A percentile compares a stretch with the other conserved stretches of the same genome.
Conservation (phyloP, 2,797 vertebrate genomes). For the Rhinatrema bivittatum region DNA sequence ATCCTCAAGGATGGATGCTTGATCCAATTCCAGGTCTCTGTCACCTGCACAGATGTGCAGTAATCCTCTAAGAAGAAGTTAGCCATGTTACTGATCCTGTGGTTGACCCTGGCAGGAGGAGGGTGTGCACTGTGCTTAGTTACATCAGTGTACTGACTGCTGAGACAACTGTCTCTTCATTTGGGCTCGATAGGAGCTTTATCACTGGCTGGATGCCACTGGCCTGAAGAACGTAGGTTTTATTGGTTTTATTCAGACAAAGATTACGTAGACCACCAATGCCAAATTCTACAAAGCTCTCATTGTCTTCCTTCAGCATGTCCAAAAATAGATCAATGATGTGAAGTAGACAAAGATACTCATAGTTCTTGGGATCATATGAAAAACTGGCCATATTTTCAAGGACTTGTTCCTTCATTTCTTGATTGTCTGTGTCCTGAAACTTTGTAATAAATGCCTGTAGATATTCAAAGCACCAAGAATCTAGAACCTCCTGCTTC, state of each 20-base stretch:
- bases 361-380: slow-evolving; percentile 72
- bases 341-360: slow-evolving; percentile 73
- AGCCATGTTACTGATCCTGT: too few species aligned
- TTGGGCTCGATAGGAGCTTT: slow-evolving; percentile 74
- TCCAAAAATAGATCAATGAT: slow-evolving; percentile 88
- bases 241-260: too few species aligned
- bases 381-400: slow-evolving; percentile 96
- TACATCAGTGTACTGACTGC: slow-evolving; percentile 83
- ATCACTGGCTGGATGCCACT: too few species aligned
- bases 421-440: slow-evolving; percentile 80
- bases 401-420: slow-evolving; percentile 87
- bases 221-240: too few species aligned
- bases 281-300: too few species aligned
- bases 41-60: slow-evolving; percentile 70
- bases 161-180: slow-evolving; percentile 87
- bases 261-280: too few species aligned
- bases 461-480: slow-evolving; percentile 79
- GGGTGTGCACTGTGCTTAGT: slow-evolving; percentile 55
- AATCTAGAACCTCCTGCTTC: slow-evolving; percentile 41
- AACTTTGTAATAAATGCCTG: slow-evolving; percentile 90
- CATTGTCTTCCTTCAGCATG: slow-evolving; percentile 77
- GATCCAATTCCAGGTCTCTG: slow-evolving; percentile 56
- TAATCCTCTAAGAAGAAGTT: slow-evolving; percentile 82
- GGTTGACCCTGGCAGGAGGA: slow-evolving; percentile 58
- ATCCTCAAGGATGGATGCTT: slow-evolving; percentile 81